Base-by-base conservation (phyloP, 2,113 vertebrate species). In the Thunnus thynnus region DNA sequence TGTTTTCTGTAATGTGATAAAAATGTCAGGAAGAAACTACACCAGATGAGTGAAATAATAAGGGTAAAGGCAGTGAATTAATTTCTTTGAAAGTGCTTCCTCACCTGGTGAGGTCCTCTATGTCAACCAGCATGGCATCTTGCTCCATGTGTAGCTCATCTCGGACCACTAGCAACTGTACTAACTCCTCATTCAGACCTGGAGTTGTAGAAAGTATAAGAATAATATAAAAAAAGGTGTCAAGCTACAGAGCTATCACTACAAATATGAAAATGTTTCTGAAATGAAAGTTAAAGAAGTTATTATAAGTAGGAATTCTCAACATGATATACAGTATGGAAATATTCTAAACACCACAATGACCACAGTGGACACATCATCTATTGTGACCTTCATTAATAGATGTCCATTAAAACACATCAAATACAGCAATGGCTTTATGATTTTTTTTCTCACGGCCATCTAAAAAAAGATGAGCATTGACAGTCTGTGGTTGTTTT, bases 101-200 rank as follows among this genome's bases (percentile, higher is more conserved):
- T 88, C 69, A 99, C 98, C 98, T 98, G 94, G 98, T 99, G 91
- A 99, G 94, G 73, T 99, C 98, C 89, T 99, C 98, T 2, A 99
- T 99, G 95, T 99, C 98, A 86, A 99, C 98, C 94, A 99, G 95
- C 98, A 99, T 99, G 87, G 98, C 98, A 0, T 99, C 98, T 83
- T 99, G 98, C 91, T 99, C 98, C 55, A 98, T 99, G 94, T 99
- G 98, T 76, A 99, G 95, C 87, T 99, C 98, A 22, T 99, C 98
- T 78, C 98, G 95, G 73, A 99, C 96, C 84, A 99, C 96, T 64
- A 99, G 96, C 94, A 99, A 96, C 94, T 99, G 98, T 77, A 99
- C 98, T 81, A 99, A 92, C 93, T 99, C 98, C 92, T 99, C 98
- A 58, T 99, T 99, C 95, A 99, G 95, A 94, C 97, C 98, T 99